These are phyloP conservation scores for Colinus virginianus DNA, from an alignment of 2,113 vertebrate species.

Conservation along the genomic window DNA sequence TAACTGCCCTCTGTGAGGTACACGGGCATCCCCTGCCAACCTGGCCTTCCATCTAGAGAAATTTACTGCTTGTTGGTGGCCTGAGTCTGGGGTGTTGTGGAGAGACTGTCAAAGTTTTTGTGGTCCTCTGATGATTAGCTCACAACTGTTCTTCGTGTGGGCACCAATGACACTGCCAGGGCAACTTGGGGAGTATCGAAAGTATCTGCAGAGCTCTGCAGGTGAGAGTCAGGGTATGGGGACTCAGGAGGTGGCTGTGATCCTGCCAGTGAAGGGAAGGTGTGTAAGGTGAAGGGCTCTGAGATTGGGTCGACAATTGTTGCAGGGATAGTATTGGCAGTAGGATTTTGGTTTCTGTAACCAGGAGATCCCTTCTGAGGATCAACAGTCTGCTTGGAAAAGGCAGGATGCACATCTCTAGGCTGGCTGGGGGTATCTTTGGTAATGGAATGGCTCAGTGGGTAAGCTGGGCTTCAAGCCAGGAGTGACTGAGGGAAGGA, in stretches of 20 bases:
- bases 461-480: background rate
- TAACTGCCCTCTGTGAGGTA: no score
- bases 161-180: background rate
- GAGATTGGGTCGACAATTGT: background rate
- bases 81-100: background rate
- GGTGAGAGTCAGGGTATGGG: background rate
- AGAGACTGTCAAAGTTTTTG: background rate
- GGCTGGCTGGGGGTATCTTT: no score
- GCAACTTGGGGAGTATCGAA: background rate
- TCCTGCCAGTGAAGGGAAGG: background rate
- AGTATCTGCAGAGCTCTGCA: background rate
- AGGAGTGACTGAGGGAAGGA: background rate
- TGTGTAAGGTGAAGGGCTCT: background rate
- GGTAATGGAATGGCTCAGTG: background rate
- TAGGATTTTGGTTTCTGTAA: background rate
- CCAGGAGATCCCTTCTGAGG: background rate
- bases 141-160: background rate
- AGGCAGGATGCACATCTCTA: background rate
- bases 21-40: no score
- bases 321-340: background rate
- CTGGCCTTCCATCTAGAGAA: no score
- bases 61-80: background rate
- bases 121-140: background rate
- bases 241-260: background rate
- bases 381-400: background rate